phyloP scores from a whole-genome alignment of 2,888 invertebrate species.

The Tetragonula carbonaria region DNA sequence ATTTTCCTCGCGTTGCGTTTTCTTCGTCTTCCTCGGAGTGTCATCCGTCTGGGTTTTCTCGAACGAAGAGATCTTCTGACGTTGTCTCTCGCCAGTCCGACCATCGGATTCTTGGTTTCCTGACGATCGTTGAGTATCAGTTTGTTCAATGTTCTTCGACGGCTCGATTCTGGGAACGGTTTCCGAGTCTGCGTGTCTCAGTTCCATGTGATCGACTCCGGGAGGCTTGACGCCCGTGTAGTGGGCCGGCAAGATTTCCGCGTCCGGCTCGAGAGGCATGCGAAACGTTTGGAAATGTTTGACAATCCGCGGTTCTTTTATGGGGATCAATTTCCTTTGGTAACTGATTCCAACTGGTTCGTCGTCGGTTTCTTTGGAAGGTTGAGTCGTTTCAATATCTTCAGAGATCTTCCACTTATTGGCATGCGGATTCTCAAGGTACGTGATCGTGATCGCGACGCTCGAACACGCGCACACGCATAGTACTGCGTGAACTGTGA shows the following conservation, averaged over 20 bases:
- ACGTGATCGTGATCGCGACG: neutral
- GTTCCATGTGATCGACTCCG: constrained; percentile 82
- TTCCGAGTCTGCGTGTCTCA: constrained; percentile 54
- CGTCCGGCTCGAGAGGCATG: constrained; percentile 79
- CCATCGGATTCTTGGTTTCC: constrained; percentile 85
- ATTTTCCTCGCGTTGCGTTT: constrained; percentile 83
- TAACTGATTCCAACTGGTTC: constrained; percentile 17
- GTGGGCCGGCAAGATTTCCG: constrained; percentile 81
- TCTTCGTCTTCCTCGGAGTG: constrained; percentile 85
- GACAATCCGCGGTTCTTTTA: constrained; percentile 23
- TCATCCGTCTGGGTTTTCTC: constrained; percentile 86
- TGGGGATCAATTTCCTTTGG: constrained; percentile 49
- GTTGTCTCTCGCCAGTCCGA: constrained; percentile 86
- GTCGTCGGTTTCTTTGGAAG: constrained; percentile 1
- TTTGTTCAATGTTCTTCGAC: neutral
- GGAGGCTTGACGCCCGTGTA: constrained; percentile 78
- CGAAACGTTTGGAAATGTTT: constrained; percentile 2
- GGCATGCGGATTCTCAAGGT: neutral
- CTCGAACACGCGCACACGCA: constrained; percentile 48
- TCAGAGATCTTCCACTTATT: neutral
- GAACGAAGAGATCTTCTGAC: constrained; percentile 85
- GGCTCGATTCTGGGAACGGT: neutral
- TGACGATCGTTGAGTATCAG: constrained; percentile 83
- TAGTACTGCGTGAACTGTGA: constrained; percentile 42
- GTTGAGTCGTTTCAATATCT: neutral